Evolutionary conservation across 1,140 invertebrate species (phyloP), one percentile per base, ranked within the genome.

Genomic region (Trichomalopsis sarcophagae): DNA sequence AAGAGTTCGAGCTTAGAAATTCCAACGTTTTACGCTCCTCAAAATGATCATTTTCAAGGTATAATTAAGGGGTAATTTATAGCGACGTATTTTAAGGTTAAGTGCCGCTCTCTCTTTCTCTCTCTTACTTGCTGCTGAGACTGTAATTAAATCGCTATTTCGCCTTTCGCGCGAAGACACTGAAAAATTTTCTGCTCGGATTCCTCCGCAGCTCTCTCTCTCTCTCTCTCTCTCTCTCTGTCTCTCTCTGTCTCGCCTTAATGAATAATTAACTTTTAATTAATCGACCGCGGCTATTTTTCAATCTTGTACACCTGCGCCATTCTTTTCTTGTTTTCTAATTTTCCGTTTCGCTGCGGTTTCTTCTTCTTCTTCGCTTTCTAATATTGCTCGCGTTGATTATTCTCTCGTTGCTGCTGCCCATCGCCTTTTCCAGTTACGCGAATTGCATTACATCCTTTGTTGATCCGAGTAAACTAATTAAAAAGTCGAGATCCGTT

Each of bases 221-320:
- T 27, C 10, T 44, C 21, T 62, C 55, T 7, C 55, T 0, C 21
- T 27, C 23, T 27, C 10, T 44, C 21, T 62, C 55, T 7, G 21
- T 0, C 21, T 44, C 21, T 62, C 55, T 7, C 55, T 0, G 4
- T 27, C 27, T 27, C 10, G 23, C 27, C 27, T 40, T 30, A 36
- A 40, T 44, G 73, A 74, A 74, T 74, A 74, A 74, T 74, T 74
- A 74, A 74, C 73, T 74, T 74, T 74, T 74, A 40, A 74, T 40
- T 74, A 40, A 74, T 40, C 3, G 69, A 71, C 69, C 69, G 23
- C 23, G 13, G 9, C 69, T 27, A 71, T 71, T 71, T 71, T 33
- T 71, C 69, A 71, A 71, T 71, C 30, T 13, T 13, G 21, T 66
- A 0, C 27, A 6, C 33, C 55, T 17, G 55, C 6, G n/a, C 17